Percentiles rank a stretch among this genome's conserved stretches.
These are phyloP conservation scores for Camponotus pennsylvanicus DNA, from an alignment of 1,140 invertebrate genomes.

Conservation along the genomic window DNA sequence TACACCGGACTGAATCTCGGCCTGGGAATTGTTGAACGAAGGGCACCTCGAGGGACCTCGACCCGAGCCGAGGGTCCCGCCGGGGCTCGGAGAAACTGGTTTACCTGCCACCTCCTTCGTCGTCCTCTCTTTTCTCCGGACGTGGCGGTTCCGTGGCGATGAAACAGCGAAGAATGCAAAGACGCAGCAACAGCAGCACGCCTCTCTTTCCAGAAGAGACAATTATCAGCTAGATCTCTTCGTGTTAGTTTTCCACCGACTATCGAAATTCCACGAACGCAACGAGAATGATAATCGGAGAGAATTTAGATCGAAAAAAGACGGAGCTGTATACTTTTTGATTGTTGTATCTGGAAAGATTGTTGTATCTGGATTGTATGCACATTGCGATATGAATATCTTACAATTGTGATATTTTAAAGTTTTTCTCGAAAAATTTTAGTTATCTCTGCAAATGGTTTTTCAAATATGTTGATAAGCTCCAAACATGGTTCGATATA, in stretches of 20 bases:
- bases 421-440: neutral
- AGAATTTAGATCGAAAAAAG: neutral
- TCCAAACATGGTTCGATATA: neutral
- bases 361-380: too few relatives aligned
- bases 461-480: neutral
- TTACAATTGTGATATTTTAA: neutral
- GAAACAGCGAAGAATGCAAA: conserved; percentile 59
- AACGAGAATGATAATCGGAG: neutral
- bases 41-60: conserved; percentile 62
- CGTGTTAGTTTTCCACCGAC: conserved; percentile 35
- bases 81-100: conserved; percentile 68
- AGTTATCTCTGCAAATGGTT: neutral
- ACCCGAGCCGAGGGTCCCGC: conserved; percentile 51
- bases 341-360: neutral
- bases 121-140: conserved; percentile 64
- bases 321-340: neutral
- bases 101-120: conserved; percentile 70
- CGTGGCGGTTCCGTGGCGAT: conserved; percentile 45
- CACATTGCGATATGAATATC: neutral
- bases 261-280: conserved; percentile 35
- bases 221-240: conserved; percentile 51
- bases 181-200: conserved; percentile 18
- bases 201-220: conserved; percentile 18
- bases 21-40: conserved; percentile 68
- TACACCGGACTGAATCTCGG: conserved; percentile 59